Conservation (phyloP, 2,797 vertebrate species). For the Decapterus maruadsi region DNA sequence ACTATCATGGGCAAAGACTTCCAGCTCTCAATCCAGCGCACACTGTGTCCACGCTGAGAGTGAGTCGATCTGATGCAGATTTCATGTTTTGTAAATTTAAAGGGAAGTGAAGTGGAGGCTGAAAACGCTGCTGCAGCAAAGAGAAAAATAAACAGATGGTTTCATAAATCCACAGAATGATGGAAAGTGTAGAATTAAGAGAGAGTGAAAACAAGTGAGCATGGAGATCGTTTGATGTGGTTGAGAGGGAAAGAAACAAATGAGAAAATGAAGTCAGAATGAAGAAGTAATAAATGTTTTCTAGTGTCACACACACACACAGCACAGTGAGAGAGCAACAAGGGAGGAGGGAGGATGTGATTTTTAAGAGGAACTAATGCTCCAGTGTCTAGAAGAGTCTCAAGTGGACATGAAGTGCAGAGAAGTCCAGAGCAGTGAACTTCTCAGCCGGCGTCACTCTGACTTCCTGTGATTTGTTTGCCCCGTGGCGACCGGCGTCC, state of each 20-base stretch:
- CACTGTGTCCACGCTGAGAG: slow-evolving; percentile 1
- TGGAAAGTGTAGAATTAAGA: not conserved
- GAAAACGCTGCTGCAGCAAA: not conserved
- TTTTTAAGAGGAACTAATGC: not conserved
- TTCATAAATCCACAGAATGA: not conserved
- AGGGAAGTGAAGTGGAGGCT: too few species aligned
- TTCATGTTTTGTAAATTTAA: not conserved
- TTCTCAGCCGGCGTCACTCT: slow-evolving; percentile 57
- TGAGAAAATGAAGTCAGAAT: too few species aligned
- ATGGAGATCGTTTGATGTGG: too few species aligned
- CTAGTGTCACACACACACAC: too few species aligned
- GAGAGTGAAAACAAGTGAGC: too few species aligned
- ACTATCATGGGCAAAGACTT: slow-evolving; percentile 51
- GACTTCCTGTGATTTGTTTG: slow-evolving; percentile 73
- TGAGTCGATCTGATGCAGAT: not conserved
- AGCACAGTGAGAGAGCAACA: not conserved
- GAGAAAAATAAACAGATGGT: not conserved
- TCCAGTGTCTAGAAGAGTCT: not conserved
- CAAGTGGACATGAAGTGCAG: slow-evolving; percentile 17
- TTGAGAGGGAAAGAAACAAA: not conserved
- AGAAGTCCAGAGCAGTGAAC: slow-evolving; percentile 56
- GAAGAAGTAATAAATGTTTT: not conserved
- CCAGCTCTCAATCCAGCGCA: slow-evolving; percentile 20
- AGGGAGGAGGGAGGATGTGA: not conserved
- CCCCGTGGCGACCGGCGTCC: slow-evolving; percentile 71